Conservation (phyloP, 1,140 invertebrate species). For the Nymphalis io region DNA sequence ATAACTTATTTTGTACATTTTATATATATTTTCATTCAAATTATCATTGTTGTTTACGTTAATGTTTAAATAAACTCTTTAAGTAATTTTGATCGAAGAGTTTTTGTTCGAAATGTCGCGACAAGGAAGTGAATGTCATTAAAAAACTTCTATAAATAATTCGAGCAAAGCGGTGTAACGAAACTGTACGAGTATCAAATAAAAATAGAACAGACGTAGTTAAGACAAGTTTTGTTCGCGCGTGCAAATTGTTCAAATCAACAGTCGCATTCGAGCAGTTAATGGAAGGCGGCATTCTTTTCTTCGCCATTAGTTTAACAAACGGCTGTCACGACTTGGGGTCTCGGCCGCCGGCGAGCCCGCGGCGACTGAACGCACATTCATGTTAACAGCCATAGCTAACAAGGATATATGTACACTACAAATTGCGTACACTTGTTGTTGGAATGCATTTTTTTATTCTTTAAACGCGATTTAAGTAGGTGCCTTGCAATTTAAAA, state of each 20-base stretch:
- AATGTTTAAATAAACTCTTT: background rate
- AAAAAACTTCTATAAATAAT: constrained; percentile 37
- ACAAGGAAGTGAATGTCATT: constrained; percentile 37
- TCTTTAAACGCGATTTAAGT: constrained; percentile 15
- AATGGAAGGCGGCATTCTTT: constrained; percentile 68
- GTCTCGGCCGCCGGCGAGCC: constrained; percentile 42
- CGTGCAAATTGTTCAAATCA: constrained; percentile 68
- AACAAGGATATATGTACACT: constrained; percentile 44
- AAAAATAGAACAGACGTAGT: constrained; percentile 39
- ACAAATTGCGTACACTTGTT: constrained; percentile 34
- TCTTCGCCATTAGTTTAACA: constrained; percentile 71
- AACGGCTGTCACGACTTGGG: constrained; percentile 71
- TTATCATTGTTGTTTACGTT: too few species aligned
- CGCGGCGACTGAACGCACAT: constrained; percentile 38
- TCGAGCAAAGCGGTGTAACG: constrained; percentile 36
- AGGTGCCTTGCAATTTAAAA: constrained; percentile 20
- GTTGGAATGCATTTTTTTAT: constrained; percentile 32
- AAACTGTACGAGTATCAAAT: constrained; percentile 28
- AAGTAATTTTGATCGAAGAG: constrained; percentile 7
- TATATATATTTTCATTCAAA: background rate
- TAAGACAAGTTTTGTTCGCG: constrained; percentile 59
- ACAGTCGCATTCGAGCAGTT: constrained; percentile 58
- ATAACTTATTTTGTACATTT: background rate
- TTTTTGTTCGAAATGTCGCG: constrained; percentile 21
- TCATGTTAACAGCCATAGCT: constrained; percentile 49